Conservation (phyloP, 2,888 invertebrate genomes). For the Dexiosoma caninum region DNA sequence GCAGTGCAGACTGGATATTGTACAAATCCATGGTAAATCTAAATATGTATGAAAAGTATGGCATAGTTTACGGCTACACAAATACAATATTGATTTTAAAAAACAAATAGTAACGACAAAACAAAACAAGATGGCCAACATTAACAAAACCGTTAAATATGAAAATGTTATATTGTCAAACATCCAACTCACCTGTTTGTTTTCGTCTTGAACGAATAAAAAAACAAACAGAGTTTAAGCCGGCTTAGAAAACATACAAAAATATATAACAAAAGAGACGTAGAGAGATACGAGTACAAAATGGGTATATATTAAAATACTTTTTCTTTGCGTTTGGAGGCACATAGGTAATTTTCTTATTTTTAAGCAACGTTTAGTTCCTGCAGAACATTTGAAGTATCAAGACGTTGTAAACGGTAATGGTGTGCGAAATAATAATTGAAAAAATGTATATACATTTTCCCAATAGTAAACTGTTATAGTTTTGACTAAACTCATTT, state of each 20-base stretch:
- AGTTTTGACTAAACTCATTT: conserved; percentile 5
- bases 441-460: not conserved
- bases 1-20: too few species aligned
- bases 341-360: not conserved
- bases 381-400: conserved; percentile 51
- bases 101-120: not conserved
- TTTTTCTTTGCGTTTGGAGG: not conserved
- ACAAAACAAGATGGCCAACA: not conserved
- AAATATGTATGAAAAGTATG: not conserved
- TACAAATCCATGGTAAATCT: too few species aligned
- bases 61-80: conserved; percentile 11
- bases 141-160: not conserved
- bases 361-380: conserved; percentile 47
- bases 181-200: conserved; percentile 24
- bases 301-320: conserved; percentile 3
- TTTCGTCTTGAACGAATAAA: conserved; percentile 7
- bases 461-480: conserved; percentile 2
- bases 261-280: not conserved
- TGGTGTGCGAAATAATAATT: not conserved
- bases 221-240: conserved; percentile 55
- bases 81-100: too few species aligned
- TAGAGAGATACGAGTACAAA: too few species aligned
- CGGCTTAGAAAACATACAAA: conserved; percentile 14
- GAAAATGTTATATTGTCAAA: not conserved
- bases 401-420: conserved; percentile 34